These are phyloP conservation scores for Natator depressus DNA, from an alignment of 2,113 vertebrate species.

Conservation along the genomic window DNA sequence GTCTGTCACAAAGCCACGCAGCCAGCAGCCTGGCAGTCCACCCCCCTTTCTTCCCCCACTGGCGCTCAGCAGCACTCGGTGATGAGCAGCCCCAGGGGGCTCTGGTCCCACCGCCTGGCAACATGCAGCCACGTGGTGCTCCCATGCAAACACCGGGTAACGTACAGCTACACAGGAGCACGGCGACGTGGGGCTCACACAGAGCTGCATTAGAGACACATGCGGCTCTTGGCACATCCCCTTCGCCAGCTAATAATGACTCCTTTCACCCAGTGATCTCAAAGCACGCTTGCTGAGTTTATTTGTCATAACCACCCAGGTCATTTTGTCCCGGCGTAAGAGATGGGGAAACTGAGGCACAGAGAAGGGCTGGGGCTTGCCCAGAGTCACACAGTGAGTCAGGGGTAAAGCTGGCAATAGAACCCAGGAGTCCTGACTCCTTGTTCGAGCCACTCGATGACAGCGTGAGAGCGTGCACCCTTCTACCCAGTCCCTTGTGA, in stretches of 20 bases:
- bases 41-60: background rate
- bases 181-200: background rate
- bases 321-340: background rate
- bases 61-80: background rate
- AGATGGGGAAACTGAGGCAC: constrained; percentile 50
- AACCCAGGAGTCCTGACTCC: background rate
- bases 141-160: background rate
- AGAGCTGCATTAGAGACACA: background rate
- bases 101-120: fast-evolving
- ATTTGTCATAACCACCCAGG: background rate
- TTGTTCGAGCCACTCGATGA: background rate
- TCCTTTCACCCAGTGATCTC: no score
- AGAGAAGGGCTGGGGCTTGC: fast-evolving
- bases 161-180: background rate
- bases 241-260: no score
- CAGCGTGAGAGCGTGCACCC: fast-evolving
- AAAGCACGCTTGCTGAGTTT: background rate
- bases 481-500: no score
- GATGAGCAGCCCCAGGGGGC: background rate
- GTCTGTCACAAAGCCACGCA: background rate
- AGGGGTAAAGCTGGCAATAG: background rate
- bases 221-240: background rate
- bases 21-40: background rate
- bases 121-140: no score
- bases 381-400: background rate